Conservation (phyloP, 1,140 invertebrate genomes). For the Drosophila littoralis region DNA sequence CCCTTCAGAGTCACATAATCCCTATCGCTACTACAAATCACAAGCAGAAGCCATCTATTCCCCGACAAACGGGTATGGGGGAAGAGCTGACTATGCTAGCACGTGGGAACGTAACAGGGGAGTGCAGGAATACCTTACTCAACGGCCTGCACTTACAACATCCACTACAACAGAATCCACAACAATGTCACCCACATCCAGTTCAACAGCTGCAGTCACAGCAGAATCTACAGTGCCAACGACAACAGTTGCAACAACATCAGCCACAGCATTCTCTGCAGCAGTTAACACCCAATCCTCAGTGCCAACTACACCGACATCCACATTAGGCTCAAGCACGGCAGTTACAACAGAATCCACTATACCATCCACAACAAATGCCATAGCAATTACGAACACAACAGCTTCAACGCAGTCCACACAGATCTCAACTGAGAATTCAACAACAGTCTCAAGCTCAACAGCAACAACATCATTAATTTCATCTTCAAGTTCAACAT, state of each 20-base stretch:
- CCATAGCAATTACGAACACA: background rate
- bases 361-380: background rate
- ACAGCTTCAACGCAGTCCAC: background rate
- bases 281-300: background rate
- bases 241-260: slow-evolving; percentile 1
- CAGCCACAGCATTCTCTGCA: background rate
- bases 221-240: background rate
- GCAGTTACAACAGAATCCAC: background rate
- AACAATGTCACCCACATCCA: background rate
- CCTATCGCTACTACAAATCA: background rate
- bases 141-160: background rate
- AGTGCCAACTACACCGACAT: background rate
- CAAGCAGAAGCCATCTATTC: background rate
- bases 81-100: background rate
- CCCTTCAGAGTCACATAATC: slow-evolving; percentile 2
- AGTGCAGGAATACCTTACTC: background rate
- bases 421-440: background rate
- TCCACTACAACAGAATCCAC: background rate
- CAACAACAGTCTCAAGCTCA: background rate
- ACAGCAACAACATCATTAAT: background rate
- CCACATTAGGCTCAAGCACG: background rate
- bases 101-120: slow-evolving; percentile 5
- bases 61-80: background rate
- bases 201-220: background rate
- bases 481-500: no score